Evolutionary conservation across 1,140 invertebrate species (phyloP), one percentile per base, ranked within the genome.

Genomic region (Goniozus legneri): DNA sequence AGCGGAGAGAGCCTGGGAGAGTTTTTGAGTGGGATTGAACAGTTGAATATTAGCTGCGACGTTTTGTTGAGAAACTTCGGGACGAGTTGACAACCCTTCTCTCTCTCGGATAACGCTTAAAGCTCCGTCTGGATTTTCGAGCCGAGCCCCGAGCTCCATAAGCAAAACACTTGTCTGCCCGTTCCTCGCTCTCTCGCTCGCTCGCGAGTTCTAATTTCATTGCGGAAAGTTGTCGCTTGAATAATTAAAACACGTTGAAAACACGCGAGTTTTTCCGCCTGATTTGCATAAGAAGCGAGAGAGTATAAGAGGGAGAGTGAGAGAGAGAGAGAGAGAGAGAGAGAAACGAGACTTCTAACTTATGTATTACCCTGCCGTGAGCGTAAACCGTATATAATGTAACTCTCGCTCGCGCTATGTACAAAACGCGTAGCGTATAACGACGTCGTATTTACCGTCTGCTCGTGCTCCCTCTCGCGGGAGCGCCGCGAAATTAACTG

Each of bases 161-260:
- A 64, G 67, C 62, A 67, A 71, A 70, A 70, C 69, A 70, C 57
- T 67, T 64, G 67, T 67, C 60, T 58, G 60, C 44, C 55, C 54
- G 52, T 68, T 65, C 69, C 66, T 61, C 60, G 58, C 66, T 56
- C 60, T 58, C 51, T 57, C 60, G 53, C 60, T 57, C 66, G 56
- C 60, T 58, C 51, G 58, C 60, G 53, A 60, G 60, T 73, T 60
- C 68, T 73, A 73, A 73, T 72, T 72, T 73, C 69, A 72, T 72
- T 69, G 68, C 65, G 54, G 52, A 71, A 71, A 73, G 62, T 73
- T 72, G 69, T 69, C 65, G 62, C 58, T 63, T 71, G 71, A 73
- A 73, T 73, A 72, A 73, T 71, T 73, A 69, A 72, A 66, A 61
- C 53, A 65, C 63, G 62, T 53, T 64, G 67, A 64, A 68, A 67